These are phyloP conservation scores for Pseudochirops corinnae DNA, from an alignment of 2,797 vertebrate genomes.

Conservation along the genomic window DNA sequence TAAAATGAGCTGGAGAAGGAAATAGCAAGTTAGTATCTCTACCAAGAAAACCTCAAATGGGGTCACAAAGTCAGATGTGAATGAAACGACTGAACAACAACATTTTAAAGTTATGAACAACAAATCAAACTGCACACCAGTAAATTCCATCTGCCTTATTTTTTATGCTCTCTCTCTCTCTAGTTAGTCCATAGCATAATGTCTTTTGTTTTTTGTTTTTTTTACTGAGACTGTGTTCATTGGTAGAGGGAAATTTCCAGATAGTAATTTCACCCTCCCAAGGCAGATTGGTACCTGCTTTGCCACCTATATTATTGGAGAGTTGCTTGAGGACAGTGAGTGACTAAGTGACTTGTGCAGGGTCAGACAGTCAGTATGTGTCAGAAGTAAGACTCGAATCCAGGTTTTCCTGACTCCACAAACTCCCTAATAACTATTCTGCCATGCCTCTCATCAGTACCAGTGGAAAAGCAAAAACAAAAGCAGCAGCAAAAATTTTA, in stretches of 20 bases:
- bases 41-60: not conserved
- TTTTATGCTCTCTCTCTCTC: not conserved
- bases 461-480: not conserved
- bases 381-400: not conserved
- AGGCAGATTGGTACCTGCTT: not conserved
- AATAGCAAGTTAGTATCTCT: not conserved
- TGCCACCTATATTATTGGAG: not conserved
- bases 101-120: not conserved
- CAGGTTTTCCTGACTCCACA: not conserved
- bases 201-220: not conserved
- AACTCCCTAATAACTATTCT: not conserved
- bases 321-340: not conserved
- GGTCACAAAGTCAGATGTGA: not conserved
- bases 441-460: not conserved
- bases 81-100: not conserved
- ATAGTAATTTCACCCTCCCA: not conserved
- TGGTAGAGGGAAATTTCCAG: not conserved
- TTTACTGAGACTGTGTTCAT: not conserved
- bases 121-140: not conserved
- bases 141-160: not conserved
- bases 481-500: not conserved
- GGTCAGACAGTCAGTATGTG: not conserved
- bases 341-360: not conserved
- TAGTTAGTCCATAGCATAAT: not conserved
- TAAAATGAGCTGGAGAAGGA: not conserved